A percentile compares a stretch with the other conserved stretches of the same genome.
Evolutionary conservation across 1,140 invertebrate species (phyloP).

Genomic region (Teleogryllus occipitalis): DNA sequence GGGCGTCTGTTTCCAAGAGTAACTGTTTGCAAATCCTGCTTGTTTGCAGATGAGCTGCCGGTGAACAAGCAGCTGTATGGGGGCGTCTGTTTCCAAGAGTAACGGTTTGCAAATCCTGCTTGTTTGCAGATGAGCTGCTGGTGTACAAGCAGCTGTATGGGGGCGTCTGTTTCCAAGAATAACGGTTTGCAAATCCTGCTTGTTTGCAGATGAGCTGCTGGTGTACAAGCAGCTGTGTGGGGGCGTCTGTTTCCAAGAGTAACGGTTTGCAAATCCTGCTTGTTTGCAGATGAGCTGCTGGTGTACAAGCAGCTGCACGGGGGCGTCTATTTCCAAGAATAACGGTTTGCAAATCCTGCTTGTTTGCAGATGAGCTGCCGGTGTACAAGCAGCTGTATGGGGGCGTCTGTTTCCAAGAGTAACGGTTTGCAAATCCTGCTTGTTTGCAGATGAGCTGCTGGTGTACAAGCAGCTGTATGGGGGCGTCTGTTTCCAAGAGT

Average conservation of each 20-base stretch:
- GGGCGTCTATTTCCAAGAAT: constrained; percentile 33
- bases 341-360: no score
- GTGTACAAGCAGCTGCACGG: constrained; percentile 35
- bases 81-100: constrained; percentile 33
- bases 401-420: constrained; percentile 33
- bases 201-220: constrained; percentile 26
- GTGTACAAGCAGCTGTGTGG: constrained; percentile 36
- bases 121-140: constrained; percentile 25
- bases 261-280: no score
- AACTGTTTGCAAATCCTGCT: no score
- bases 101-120: no score
- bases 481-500: constrained; percentile 33
- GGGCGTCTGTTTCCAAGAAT: no score
- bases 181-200: no score
- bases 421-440: no score
- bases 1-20: constrained; percentile 33
- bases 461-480: constrained; percentile 35
- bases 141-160: constrained; percentile 35
- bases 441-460: constrained; percentile 24
- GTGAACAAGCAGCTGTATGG: constrained; percentile 35
- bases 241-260: no score
- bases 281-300: constrained; percentile 25
- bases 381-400: constrained; percentile 35
- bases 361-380: constrained; percentile 25
- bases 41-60: constrained; percentile 25